Base-by-base conservation (phyloP, 2,113 vertebrate species). In the Clarias gariepinus region DNA sequence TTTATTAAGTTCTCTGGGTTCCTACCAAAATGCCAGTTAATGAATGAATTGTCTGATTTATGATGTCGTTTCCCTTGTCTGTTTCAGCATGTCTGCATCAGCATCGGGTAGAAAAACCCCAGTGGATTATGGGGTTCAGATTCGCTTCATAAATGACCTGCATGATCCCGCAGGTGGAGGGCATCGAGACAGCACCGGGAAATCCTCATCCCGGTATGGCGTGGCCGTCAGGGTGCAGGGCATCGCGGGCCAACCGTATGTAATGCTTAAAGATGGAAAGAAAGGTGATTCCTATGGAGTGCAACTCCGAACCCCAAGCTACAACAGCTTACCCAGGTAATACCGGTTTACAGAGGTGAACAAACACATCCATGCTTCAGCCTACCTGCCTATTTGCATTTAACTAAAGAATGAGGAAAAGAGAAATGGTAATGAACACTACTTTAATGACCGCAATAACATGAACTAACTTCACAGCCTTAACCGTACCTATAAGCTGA, bases 221-320 rank as follows among this genome's bases (percentile, higher is more conserved):
- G 98, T 99, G 11, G 97, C 97, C 0, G 96, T 99, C 79, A 93
- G 97, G 4, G 97, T 99, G 60, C 97, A 99, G 90, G 98, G 97
- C 55, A 99, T 99, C 0, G 97, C 94, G 0, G 98, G 98, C 0
- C 97, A 99, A 91, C 97, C 98, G 0, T 99, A 98, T 9, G 97
- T 99, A 18, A 96, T 99, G 64, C 95, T 99, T 57, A 98, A 99
- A 91, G 96, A 97, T 8, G 94, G 96, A 0, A 95, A 97, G 84
- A 97, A 97, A 88, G 96, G 97, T 0, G 87, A 96, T n/a, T 97
- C 97, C 0, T 98, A 97, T 0, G 98, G 98, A 36, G 97, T 99
- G 78, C 95, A 95, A 89, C 92, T 96, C 28, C 93, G 41, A 87
- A 92, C 0, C 55, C 92, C 23, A 84, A 94, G 0, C 91, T 97